A percentile compares a stretch with the other conserved stretches of the same genome.
Conservation (phyloP, 2,888 invertebrate species). For the Epinotia nisella region DNA sequence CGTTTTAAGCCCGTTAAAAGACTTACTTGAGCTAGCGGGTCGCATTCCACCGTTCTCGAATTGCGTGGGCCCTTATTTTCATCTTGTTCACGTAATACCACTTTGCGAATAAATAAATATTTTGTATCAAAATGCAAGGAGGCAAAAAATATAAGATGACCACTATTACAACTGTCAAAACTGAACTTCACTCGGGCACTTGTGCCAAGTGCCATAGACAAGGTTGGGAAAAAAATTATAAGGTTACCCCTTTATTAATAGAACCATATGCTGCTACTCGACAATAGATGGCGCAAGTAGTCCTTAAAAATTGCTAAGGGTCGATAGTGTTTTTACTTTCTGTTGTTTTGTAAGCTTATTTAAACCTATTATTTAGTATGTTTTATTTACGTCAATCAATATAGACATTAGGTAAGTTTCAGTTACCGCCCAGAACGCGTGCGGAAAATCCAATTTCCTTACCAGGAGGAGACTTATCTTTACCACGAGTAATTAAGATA, state of each 20-base stretch:
- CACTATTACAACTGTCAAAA: constrained; percentile 83
- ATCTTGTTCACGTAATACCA: constrained; percentile 84
- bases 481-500: no score
- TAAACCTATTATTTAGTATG: no score
- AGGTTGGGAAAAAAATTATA: constrained; percentile 57
- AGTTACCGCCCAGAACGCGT: no score
- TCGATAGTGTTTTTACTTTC: no score
- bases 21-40: constrained; percentile 82
- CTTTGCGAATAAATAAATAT: constrained; percentile 83
- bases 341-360: no score
- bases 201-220: constrained; percentile 81
- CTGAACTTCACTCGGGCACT: constrained; percentile 79
- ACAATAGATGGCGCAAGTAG: constrained; percentile 61
- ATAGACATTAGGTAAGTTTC: no score
- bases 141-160: constrained; percentile 82
- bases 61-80: constrained; percentile 83
- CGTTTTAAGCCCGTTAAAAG: constrained; percentile 58
- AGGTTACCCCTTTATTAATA: constrained; percentile 67
- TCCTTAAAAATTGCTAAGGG: background rate
- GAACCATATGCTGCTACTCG: constrained; percentile 65
- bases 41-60: constrained; percentile 81
- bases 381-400: no score
- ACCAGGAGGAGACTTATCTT: no score
- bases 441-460: no score
- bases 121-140: constrained; percentile 84